A percentile compares a stretch with the other conserved stretches of the same genome.
phyloP scores from a whole-genome alignment of 1,140 invertebrate species.

The Oryctes rhinoceros region DNA sequence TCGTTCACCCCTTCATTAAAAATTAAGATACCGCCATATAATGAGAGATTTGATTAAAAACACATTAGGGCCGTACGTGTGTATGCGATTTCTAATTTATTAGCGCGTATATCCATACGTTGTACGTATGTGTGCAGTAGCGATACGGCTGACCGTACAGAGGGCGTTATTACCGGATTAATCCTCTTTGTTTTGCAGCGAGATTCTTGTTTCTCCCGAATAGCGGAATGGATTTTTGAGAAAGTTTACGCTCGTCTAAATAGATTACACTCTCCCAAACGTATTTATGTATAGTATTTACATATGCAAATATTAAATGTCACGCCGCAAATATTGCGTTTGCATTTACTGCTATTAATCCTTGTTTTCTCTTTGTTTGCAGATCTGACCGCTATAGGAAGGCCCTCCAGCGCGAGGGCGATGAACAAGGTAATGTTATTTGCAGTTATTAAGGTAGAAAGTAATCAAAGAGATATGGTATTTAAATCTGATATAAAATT shows the following conservation, averaged over 20 bases:
- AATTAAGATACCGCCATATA: constrained; percentile 57
- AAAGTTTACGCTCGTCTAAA: background rate
- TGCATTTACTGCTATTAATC: background rate
- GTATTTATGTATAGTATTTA: too few relatives aligned
- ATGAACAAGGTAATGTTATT: constrained; percentile 55
- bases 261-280: too few relatives aligned
- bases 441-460: too few relatives aligned
- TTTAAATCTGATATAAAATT: too few relatives aligned
- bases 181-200: constrained; percentile 32
- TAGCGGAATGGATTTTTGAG: constrained; percentile 15
- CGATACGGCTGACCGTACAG: constrained; percentile 10
- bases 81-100: constrained; percentile 48
- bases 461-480: too few relatives aligned
- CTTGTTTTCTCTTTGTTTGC: constrained; percentile 49
- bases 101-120: constrained; percentile 46
- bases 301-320: too few relatives aligned
- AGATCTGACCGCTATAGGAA: constrained; percentile 56
- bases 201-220: background rate
- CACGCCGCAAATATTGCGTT: too few relatives aligned
- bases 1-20: constrained; percentile 57
- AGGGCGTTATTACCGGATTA: constrained; percentile 36
- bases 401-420: constrained; percentile 52
- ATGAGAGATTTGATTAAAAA: constrained; percentile 61
- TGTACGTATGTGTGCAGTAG: background rate
- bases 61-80: constrained; percentile 55